Percentiles rank a stretch among this genome's conserved stretches.
These are phyloP conservation scores for Orthonyx spaldingii DNA, from an alignment of 2,113 vertebrate species.

Conservation along the genomic window DNA sequence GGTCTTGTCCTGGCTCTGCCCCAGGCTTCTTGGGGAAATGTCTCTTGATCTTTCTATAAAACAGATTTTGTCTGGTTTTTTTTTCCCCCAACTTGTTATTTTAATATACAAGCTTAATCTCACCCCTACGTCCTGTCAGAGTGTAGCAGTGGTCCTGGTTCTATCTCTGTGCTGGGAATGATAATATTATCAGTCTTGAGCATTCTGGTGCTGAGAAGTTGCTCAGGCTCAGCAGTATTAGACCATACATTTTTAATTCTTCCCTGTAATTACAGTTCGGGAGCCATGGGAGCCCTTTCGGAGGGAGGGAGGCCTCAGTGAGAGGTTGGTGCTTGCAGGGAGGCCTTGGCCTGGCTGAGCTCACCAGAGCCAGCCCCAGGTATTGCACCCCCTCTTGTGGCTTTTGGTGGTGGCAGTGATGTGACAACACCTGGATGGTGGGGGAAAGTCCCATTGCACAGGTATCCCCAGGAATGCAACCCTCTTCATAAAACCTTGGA, in stretches of 20 bases:
- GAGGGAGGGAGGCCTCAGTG: not conserved
- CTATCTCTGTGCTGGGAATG: not conserved
- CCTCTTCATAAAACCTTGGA: no score
- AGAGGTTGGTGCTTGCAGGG: not conserved
- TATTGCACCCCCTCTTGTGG: not conserved
- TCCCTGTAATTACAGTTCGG: not conserved
- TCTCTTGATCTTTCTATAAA: not conserved
- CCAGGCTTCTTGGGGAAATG: not conserved
- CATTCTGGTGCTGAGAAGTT: not conserved
- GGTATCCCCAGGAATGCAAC: not conserved
- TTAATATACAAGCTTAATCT: not conserved
- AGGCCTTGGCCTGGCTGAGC: not conserved
- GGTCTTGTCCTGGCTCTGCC: not conserved
- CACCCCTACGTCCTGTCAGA: fast-evolving
- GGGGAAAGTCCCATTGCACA: not conserved
- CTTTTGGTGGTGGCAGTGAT: not conserved
- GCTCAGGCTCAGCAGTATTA: not conserved
- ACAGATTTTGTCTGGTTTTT: not conserved
- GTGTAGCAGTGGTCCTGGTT: not conserved
- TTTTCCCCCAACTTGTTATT: not conserved
- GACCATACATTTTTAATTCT: not conserved
- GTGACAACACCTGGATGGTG: fast-evolving
- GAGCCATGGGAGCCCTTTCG: not conserved
- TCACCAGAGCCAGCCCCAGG: not conserved
- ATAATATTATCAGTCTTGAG: fast-evolving